A percentile compares a stretch with the other conserved stretches of the same genome.
phyloP scores from a whole-genome alignment of 2,888 invertebrate genomes.

The Carabus problematicus region DNA sequence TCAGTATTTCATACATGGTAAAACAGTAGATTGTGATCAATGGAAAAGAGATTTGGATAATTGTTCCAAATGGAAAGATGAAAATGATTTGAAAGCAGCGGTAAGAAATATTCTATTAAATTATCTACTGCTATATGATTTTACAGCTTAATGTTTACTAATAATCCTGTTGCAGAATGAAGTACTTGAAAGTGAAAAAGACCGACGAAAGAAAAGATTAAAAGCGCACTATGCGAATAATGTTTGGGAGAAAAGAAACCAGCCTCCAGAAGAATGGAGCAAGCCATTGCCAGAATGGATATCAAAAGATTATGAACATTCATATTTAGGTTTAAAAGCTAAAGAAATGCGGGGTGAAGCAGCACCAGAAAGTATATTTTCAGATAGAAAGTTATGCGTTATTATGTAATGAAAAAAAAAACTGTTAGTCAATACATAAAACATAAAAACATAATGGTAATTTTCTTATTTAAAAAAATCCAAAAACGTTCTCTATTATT shows the following conservation, averaged over 20 bases:
- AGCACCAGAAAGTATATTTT: constrained; percentile 46
- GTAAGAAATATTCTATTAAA: constrained; percentile 61
- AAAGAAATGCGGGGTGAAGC: constrained; percentile 65
- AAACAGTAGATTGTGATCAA: constrained; percentile 74
- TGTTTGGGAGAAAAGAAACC: constrained; percentile 77
- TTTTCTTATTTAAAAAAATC: no score
- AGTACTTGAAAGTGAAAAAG: constrained; percentile 75
- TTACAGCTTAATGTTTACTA: constrained; percentile 42
- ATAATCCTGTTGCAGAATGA: constrained; percentile 61
- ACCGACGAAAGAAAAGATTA: constrained; percentile 69
- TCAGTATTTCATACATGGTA: constrained; percentile 84
- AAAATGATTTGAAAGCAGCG: constrained; percentile 69
- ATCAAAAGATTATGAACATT: constrained; percentile 69
- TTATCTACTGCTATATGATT: constrained; percentile 9
- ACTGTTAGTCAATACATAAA: no score
- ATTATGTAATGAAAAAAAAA: constrained; percentile 49
- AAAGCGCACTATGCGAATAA: constrained; percentile 75
- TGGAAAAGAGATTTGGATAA: constrained; percentile 82
- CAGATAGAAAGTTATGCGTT: constrained; percentile 47
- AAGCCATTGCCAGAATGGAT: constrained; percentile 81
- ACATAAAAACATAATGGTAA: no score
- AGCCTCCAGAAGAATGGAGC: constrained; percentile 84
- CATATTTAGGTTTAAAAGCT: constrained; percentile 71
- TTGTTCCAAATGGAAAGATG: constrained; percentile 72
- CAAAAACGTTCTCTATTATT: no score